Evolutionary conservation across 2,113 vertebrate genomes (phyloP), one percentile per base, ranked within the genome.

Genomic region (Copsychus sechellarum): DNA sequence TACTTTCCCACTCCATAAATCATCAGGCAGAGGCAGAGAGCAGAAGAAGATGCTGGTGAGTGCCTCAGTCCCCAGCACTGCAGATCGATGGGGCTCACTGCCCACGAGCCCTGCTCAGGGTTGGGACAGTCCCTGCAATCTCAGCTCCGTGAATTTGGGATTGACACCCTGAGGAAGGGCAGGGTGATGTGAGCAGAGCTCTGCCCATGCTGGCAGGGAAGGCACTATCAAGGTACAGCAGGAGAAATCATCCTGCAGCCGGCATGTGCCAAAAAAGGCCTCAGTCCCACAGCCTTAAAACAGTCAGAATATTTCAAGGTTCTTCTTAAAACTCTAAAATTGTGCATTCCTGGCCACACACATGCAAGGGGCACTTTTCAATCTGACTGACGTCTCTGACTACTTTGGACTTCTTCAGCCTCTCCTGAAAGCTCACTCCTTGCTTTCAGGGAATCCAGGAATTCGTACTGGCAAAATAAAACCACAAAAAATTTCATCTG

Each of bases 61-160:
- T 9, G 77, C 21, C 53, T 79, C 47, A 26, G 65, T 48, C 33
- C 72, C 34, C 18, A 84, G 58, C 53, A 14, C 36, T 1, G 14
- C 56, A 64, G 56, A 60, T 43, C 0, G 0, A 92, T 21, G 53
- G 86, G 66, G 48, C 23, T 87, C 4, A 0, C 3, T 64, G 76
- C 60, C 38, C 61, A 61, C 0, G 0, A 57, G 36, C 22, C 17
- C 65, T 1, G 4, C 24, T 33, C 23, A 3, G 61, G 25, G 19
- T 2, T 2, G 1, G 48, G 42, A 53, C 7, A 12, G 23, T 26
- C 51, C 45, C 25, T 43, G 90, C 73, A n/a, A 64, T 5, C 43
- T 38, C 38, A 79, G 47, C 43, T 56, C 34, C 4, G 47, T 0
- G 0, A 13, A 17, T 50, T 4, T 58, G 47, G 38, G 56, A 58